Conservation (phyloP, 1,140 invertebrate genomes). For the Pseudomyrmex dendroicus region DNA sequence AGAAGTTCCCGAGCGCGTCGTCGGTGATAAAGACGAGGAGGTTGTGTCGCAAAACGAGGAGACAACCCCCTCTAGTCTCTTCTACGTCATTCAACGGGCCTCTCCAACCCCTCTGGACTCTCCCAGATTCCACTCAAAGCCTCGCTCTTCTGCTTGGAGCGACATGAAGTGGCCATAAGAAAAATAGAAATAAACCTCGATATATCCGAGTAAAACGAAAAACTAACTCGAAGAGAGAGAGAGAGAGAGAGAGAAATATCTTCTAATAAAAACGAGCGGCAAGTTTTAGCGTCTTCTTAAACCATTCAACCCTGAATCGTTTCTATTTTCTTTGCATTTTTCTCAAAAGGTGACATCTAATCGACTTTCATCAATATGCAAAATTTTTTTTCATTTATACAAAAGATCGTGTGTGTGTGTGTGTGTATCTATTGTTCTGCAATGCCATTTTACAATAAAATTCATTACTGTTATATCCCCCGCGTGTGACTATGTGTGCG, state of each 20-base stretch:
- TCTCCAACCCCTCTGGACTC: constrained; percentile 65
- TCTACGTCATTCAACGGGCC: constrained; percentile 74
- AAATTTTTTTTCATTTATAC: not conserved
- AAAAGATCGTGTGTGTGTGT: too few relatives aligned
- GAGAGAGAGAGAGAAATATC: constrained; percentile 23
- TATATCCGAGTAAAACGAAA: constrained; percentile 64
- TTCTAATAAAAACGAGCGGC: constrained; percentile 77
- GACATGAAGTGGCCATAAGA: constrained; percentile 77
- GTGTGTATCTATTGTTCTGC: not conserved
- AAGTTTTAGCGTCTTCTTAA: constrained; percentile 66
- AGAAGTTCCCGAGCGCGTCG: constrained; percentile 69
- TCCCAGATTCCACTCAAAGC: constrained; percentile 77
- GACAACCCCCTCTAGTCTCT: constrained; percentile 71
- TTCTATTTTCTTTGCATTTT: not conserved
- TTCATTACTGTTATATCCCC: constrained; percentile 45
- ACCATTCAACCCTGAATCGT: constrained; percentile 11
- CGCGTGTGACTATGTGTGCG: too few relatives aligned
- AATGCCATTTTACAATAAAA: constrained; percentile 48
- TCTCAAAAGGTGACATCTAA: not conserved
- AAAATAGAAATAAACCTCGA: constrained; percentile 78
- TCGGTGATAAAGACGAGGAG: constrained; percentile 81
- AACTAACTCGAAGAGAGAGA: constrained; percentile 57
- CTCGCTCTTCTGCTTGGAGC: constrained; percentile 62
- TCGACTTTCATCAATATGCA: not conserved
- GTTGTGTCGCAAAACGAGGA: constrained; percentile 79